Conservation (phyloP, 2,888 invertebrate genomes). For the Calameuta pallipes region DNA sequence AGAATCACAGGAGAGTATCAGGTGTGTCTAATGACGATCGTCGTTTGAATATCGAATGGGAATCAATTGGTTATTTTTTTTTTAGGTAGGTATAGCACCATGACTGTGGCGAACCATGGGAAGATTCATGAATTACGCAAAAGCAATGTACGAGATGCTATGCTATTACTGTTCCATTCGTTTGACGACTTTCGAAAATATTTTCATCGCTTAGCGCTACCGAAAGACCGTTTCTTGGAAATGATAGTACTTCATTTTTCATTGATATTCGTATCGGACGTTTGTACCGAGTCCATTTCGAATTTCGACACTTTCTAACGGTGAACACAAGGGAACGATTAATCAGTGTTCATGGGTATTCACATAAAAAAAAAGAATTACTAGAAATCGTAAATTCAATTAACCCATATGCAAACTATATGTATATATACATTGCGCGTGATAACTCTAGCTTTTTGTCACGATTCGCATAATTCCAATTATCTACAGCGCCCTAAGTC, state of each 20-base stretch:
- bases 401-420: conserved; percentile 30
- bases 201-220: too few relatives aligned
- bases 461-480: conserved; percentile 61
- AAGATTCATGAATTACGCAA: too few relatives aligned
- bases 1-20: conserved; percentile 23
- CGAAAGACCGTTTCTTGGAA: too few relatives aligned
- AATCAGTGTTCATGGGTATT: background rate
- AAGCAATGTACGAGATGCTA: too few relatives aligned
- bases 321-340: background rate
- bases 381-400: conserved; percentile 55
- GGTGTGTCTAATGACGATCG: conserved; percentile 37
- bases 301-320: too few relatives aligned
- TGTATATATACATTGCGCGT: conserved; percentile 56
- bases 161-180: too few relatives aligned
- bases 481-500: conserved; percentile 43
- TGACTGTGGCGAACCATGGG: too few relatives aligned
- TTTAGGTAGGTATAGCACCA: background rate
- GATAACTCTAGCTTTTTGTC: conserved; percentile 40
- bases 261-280: too few relatives aligned
- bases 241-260: too few relatives aligned
- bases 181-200: too few relatives aligned
- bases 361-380: conserved; percentile 30
- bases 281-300: too few relatives aligned
- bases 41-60: conserved; percentile 47
- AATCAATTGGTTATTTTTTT: conserved; percentile 53